Conservation (phyloP, 2,113 vertebrate species). For the human region GRCh38 chr2:171491501-171492000, state of each 20-base stretch:
- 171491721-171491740: constrained; percentile 94
- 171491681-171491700: constrained; percentile 85
- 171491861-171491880: constrained; percentile 91
- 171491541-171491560: constrained; percentile 91
- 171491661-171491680: constrained; percentile 91
- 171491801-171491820: constrained; percentile 92
- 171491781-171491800: constrained; percentile 93
- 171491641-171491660: constrained; percentile 90
- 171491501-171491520: constrained; percentile 88
- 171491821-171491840: constrained; percentile 95
- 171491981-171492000: neutral
- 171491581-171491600: constrained; percentile 91
- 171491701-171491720: constrained; percentile 90
- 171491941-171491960: accelerated
- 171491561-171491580: constrained; percentile 88
- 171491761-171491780: constrained; percentile 91
- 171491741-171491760: constrained; percentile 93
- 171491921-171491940: constrained; percentile 79
- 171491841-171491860: constrained; percentile 87
- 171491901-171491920: constrained; percentile 88
- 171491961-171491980: accelerated
- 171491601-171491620: constrained; percentile 90
- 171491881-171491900: constrained; percentile 90
- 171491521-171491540: constrained; percentile 94
- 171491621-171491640: constrained; percentile 93